These are phyloP conservation scores for Tragopan temminckii DNA, from an alignment of 2,797 vertebrate species.

Conservation along the genomic window DNA sequence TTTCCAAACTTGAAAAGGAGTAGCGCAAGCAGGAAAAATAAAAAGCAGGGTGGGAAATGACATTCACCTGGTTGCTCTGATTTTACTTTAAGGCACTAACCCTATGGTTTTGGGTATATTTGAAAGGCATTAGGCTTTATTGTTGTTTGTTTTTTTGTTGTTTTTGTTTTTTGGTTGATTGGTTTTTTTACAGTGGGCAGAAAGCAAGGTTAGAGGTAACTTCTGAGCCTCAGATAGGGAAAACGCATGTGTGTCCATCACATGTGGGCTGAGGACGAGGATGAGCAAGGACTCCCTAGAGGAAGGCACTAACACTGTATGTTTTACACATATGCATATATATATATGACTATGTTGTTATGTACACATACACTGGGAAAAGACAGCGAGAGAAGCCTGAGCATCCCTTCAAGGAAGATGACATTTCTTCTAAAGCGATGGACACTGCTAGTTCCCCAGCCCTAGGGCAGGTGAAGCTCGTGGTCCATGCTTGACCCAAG, in stretches of 20 bases:
- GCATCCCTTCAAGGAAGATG: background rate
- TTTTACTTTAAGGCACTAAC: background rate
- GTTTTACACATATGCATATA: too few relatives aligned
- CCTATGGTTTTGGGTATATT: background rate
- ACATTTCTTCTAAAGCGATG: background rate
- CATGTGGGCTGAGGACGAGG: background rate
- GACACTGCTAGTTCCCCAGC: background rate
- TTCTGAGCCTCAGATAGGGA: background rate
- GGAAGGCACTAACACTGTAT: rapidly evolving
- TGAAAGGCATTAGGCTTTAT: background rate
- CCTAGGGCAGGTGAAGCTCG: slow-evolving; percentile 28
- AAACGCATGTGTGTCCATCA: rapidly evolving
- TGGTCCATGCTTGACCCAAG: slow-evolving; percentile 26
- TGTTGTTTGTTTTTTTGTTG: background rate
- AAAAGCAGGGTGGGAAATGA: rapidly evolving
- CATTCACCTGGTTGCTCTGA: background rate
- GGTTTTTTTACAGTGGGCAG: background rate
- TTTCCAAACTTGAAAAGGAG: slow-evolving; percentile 45
- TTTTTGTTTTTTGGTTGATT: background rate
- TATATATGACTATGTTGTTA: background rate
- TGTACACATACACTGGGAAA: rapidly evolving
- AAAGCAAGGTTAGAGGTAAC: background rate
- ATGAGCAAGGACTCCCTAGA: background rate
- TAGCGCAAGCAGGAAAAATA: background rate
- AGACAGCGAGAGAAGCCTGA: background rate